phyloP scores from a whole-genome alignment of 2,113 vertebrate genomes.

The Theristicus caerulescens region DNA sequence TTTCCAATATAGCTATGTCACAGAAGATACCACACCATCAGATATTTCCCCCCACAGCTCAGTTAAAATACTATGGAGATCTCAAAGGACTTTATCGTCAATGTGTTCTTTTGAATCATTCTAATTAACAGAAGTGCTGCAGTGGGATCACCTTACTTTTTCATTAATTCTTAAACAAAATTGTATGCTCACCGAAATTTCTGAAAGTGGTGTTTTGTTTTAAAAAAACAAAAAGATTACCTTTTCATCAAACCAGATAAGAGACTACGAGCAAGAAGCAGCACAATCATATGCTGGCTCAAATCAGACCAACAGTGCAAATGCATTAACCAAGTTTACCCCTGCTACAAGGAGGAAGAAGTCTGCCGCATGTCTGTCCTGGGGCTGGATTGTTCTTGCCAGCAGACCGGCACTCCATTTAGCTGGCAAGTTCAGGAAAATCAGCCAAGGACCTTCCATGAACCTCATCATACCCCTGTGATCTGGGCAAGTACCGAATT shows the following conservation, averaged over 20 bases:
- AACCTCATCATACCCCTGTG: neutral
- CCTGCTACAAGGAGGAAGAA: neutral
- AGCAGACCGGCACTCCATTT: neutral
- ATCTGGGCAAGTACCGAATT: neutral
- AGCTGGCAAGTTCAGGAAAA: neutral
- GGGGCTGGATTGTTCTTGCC: neutral
- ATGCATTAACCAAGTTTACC: neutral
- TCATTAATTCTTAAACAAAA: neutral
- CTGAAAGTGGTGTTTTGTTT: neutral
- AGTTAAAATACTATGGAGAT: neutral
- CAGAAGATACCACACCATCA: neutral
- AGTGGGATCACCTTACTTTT: neutral
- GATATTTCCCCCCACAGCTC: neutral
- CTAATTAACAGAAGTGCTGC: neutral
- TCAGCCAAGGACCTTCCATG: neutral
- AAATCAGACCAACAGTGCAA: neutral
- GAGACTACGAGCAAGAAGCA: neutral
- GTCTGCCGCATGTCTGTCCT: neutral
- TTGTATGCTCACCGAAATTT: neutral
- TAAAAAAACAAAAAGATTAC: neutral
- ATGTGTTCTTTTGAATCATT: neutral
- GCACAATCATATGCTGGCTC: fast-evolving
- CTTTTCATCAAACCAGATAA: neutral
- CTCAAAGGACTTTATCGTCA: neutral
- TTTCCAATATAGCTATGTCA: neutral